Base-by-base conservation (phyloP, 2,797 vertebrate genomes). In the Furcifer pardalis region DNA sequence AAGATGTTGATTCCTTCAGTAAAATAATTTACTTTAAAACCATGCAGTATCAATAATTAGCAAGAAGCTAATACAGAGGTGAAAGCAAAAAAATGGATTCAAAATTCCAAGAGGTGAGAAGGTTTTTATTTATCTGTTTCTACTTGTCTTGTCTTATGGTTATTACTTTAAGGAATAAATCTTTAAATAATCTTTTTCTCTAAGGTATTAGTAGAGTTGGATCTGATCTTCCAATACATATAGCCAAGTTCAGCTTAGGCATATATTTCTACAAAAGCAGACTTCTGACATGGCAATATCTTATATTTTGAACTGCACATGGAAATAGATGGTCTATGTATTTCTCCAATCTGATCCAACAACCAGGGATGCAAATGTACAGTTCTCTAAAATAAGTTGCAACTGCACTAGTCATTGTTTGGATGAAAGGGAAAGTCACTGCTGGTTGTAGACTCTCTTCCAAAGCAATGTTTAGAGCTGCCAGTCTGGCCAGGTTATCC, bases 111-210 rank as follows among this genome's bases (percentile, higher is more conserved):
- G n/a, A 82, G 42, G 86, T 79, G 68, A 32, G 90, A 86, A 84
- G 46, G 72, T 83, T 85, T 71, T 42, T 85, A 52, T 82, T 87
- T 78, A 81, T 42, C 85, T 62, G 79, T 81, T 90, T 86, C 79
- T 25, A 74, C 59, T 76, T 56, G 83, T 65, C 79, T 91, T 91
- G 84, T 91, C 79, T 86, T 79, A 77, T 81, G 32, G 80, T 83
- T 85, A 81, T 82, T 68, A 86, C 60, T 75, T 89, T 80, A 84
- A 87, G 71, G 92, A 89, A 82, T 79, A 88, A 87, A 81, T 60
- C 86, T 79, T 91, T 90, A 92, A 91, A 92, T 79, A 91, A 93
- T 88, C 85, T 91, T 82, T 81, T 86, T 86, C 68, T 91, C 88
- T 63, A 88, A 8, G 69, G 42, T 86, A 72, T 56, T 87, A 89